phyloP scores from a whole-genome alignment of 2,888 invertebrate species.

The Abscondita cerata region DNA sequence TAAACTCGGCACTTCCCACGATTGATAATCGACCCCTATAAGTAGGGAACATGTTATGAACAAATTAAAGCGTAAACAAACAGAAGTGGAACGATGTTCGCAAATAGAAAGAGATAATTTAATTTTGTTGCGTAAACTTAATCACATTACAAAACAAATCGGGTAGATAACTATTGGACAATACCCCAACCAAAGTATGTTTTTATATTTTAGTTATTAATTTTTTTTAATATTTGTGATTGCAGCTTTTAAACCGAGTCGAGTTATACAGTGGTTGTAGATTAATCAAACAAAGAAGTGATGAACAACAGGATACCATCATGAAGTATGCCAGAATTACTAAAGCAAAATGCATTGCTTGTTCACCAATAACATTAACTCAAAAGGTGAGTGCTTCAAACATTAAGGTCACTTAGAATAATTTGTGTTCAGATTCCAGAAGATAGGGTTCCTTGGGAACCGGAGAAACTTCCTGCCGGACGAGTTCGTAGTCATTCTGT shows the following conservation, averaged over 20 bases:
- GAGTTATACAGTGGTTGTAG: constrained; percentile 17
- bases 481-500: constrained; percentile 48
- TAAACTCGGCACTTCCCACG: constrained; percentile 69
- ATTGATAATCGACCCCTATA: constrained; percentile 71
- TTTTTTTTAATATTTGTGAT: too few relatives aligned
- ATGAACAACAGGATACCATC: constrained; percentile 13
- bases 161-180: constrained; percentile 73
- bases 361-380: constrained; percentile 37
- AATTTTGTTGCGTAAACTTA: constrained; percentile 70
- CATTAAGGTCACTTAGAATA: too few relatives aligned
- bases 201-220: constrained; percentile 1
- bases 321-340: constrained; percentile 38
- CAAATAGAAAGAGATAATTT: constrained; percentile 74
- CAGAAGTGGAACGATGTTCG: constrained; percentile 69
- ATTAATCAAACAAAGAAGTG: constrained; percentile 13
- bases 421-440: constrained; percentile 51
- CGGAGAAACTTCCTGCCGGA: constrained; percentile 49
- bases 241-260: constrained; percentile 45
- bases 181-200: constrained; percentile 68
- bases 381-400: too few relatives aligned
- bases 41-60: constrained; percentile 69
- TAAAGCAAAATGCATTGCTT: constrained; percentile 50
- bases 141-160: constrained; percentile 70
- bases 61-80: constrained; percentile 74
- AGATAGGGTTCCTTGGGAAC: constrained; percentile 57